Base-by-base conservation (phyloP, 1,140 invertebrate genomes). In the Cotesia vestalis region DNA sequence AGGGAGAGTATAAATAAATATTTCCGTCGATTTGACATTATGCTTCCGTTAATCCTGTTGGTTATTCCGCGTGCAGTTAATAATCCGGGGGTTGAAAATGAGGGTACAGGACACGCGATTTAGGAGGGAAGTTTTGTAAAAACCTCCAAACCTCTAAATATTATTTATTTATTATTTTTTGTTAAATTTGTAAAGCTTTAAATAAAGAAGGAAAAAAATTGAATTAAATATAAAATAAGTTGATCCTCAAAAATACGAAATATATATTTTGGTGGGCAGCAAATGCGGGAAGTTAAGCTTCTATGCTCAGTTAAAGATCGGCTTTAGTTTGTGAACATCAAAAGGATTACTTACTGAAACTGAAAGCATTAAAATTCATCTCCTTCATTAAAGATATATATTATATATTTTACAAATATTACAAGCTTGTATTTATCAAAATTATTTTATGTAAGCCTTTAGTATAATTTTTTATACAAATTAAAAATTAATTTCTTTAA, bases 241-340 rank as follows among this genome's bases (percentile, higher is more conserved):
- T 40, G 5, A 40, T 40, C 4, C 38, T 4, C 9, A n/a, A 17
- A 52, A 57, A 60, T 69, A 34, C 34, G 34, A 34, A 52, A n/a
- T 35, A 61, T 17, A 34, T 12, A 27, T 12, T 11, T 12, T 2
- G 4, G 34, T 34, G 40, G 53, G 46, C 64, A 27, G 36, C 34
- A 61, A 14, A 60, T 63, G 59, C 68, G 72, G 76, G 68, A 76
- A 69, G 69, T 51, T 80, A 80, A 81, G 80, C 80, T 74, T 27
- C 52, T 63, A 36, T 72, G 27, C 46, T 36, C 40, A 46, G 40
- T 6, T 69, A 61, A 75, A 69, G 75, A 78, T 63, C 75, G 69
- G 78, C 79, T 81, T 81, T 80, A 76, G 73, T n/a, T 5, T 5
- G 71, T 76, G 75, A 62, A 81, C 79, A 81, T 81, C 79, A 81